Percentiles rank a stretch among this genome's conserved stretches.
Evolutionary conservation across 2,113 vertebrate species (phyloP).

Genomic region (Sylvietta virens): DNA sequence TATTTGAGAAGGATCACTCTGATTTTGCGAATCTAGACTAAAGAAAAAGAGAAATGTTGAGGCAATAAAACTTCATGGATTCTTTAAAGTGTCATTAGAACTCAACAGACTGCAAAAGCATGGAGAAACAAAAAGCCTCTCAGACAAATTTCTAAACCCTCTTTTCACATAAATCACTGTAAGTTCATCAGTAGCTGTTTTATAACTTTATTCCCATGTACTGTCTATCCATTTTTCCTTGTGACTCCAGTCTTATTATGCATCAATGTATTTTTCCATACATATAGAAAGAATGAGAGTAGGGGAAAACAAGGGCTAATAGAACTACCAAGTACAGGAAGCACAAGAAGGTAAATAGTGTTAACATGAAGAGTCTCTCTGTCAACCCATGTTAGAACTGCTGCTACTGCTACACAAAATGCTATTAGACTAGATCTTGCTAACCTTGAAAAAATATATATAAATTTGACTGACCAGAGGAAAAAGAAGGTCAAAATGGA

Average conservation of each 20-base stretch:
- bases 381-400: neutral
- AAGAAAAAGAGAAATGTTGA: neutral
- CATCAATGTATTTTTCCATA: neutral
- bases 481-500: neutral
- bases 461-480: neutral
- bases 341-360: neutral
- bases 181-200: neutral
- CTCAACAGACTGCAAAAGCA: neutral
- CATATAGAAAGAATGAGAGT: neutral
- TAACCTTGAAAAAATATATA: neutral
- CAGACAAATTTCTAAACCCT: neutral
- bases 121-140: neutral
- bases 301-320: neutral
- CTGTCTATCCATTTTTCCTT: neutral
- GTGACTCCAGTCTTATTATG: neutral
- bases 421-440: neutral
- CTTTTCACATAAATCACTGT: neutral
- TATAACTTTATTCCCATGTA: neutral
- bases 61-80: neutral
- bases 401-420: neutral
- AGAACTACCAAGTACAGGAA: neutral
- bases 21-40: neutral
- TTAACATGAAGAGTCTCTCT: neutral
- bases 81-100: neutral
- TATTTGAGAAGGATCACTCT: neutral